A percentile compares a stretch with the other conserved stretches of the same genome.
phyloP scores from a whole-genome alignment of 2,797 vertebrate species.

The Diplodus puntazzo region DNA sequence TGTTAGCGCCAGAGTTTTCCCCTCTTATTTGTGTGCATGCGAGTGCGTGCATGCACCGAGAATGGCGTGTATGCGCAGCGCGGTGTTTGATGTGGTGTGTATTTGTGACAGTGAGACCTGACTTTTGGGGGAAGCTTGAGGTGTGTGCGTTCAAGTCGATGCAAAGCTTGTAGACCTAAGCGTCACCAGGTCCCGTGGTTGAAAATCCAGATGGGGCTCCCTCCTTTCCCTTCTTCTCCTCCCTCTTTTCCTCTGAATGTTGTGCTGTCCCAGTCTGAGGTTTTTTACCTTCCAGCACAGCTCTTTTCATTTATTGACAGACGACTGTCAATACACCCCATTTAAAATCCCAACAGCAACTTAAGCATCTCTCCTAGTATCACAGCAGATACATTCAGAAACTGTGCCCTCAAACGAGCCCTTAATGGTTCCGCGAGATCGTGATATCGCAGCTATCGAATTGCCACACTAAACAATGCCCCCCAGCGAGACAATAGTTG shows the following conservation, averaged over 20 bases:
- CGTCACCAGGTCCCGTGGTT: conserved; percentile 53
- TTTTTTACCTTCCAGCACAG: conserved; percentile 31
- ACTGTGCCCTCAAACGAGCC: too few relatives aligned
- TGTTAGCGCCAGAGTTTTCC: conserved; percentile 58
- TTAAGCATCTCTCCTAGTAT: conserved; percentile 16
- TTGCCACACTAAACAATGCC: too few relatives aligned
- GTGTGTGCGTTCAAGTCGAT: conserved; percentile 53
- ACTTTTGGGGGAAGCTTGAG: conserved; percentile 39
- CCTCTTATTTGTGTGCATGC: conserved; percentile 51
- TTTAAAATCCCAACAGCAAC: conserved; percentile 49
- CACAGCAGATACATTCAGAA: too few relatives aligned
- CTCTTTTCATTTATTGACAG: conserved; percentile 61
- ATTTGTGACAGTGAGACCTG: conserved; percentile 43
- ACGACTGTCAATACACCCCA: conserved; percentile 47
- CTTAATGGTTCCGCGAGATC: too few relatives aligned
- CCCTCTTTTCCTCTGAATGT: not conserved
- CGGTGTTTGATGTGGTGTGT: conserved; percentile 49
- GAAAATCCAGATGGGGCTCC: conserved; percentile 58
- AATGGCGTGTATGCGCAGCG: conserved; percentile 29
- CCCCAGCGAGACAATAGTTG: too few relatives aligned
- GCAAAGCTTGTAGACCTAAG: conserved; percentile 36
- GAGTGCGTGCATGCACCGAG: conserved; percentile 25
- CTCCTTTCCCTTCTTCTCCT: conserved; percentile 13
- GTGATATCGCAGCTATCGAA: too few relatives aligned
- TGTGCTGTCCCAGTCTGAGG: conserved; percentile 20